phyloP scores from a whole-genome alignment of 2,797 vertebrate genomes.

The Nyctibius grandis region DNA sequence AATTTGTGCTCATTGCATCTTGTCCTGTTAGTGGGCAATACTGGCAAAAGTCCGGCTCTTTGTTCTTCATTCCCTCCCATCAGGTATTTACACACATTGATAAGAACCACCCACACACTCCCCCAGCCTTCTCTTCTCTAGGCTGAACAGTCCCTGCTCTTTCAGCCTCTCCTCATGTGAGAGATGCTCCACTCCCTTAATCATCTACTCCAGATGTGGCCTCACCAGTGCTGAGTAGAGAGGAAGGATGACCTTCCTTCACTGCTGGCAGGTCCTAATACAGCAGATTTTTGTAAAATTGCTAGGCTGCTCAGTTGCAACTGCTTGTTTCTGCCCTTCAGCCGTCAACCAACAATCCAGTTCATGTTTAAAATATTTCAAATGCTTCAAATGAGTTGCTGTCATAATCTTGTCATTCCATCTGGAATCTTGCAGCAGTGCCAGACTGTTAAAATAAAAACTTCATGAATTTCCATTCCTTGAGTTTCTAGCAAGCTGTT shows the following conservation, averaged over 20 bases:
- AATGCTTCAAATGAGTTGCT: background rate
- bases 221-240: background rate
- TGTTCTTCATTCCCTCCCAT: background rate
- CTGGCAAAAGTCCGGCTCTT: background rate
- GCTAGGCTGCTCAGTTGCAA: background rate
- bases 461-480: background rate
- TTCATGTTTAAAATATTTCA: background rate
- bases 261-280: background rate
- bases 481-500: background rate
- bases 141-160: background rate
- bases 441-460: background rate
- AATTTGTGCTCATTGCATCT: background rate
- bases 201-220: background rate
- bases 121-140: background rate
- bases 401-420: background rate
- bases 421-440: background rate
- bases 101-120: background rate
- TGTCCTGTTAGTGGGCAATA: background rate
- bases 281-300: background rate
- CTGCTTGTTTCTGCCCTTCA: background rate
- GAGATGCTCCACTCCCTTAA: background rate
- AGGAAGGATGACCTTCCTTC: background rate
- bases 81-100: background rate
- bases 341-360: background rate
- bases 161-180: background rate